Evolutionary conservation across 2,888 invertebrate species (phyloP).

Genomic region (Dromius quadrimaculatus): DNA sequence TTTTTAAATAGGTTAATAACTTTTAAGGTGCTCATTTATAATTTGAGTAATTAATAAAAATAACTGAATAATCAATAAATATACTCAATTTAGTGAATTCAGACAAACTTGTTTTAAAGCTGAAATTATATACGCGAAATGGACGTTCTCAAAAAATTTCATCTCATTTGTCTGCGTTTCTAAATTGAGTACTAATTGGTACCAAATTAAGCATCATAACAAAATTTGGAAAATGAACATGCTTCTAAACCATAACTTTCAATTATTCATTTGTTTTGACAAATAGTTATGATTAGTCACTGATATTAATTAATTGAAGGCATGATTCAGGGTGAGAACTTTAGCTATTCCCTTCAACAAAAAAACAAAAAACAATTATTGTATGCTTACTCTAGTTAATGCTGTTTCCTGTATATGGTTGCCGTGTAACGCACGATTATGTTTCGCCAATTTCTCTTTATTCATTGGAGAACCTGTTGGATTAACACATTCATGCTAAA

Average conservation of each 20-base stretch:
- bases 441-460: constrained; percentile 84
- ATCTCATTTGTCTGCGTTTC: no score
- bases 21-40: no score
- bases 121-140: no score
- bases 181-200: no score
- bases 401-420: constrained; percentile 82
- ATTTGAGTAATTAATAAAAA: no score
- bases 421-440: constrained; percentile 77
- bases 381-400: constrained; percentile 80
- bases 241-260: constrained; percentile 1
- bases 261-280: no score
- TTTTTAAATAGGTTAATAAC: no score
- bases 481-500: constrained; percentile 46
- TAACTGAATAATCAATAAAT: no score
- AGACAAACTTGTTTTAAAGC: no score
- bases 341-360: constrained; percentile 48
- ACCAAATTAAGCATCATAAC: background rate
- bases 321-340: constrained; percentile 19
- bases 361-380: constrained; percentile 25
- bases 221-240: constrained; percentile 15
- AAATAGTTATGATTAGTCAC: no score
- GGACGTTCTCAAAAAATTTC: no score
- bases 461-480: constrained; percentile 83
- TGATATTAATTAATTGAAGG: constrained; percentile 9
- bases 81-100: no score